A percentile compares a stretch with the other conserved stretches of the same genome.
Conservation (phyloP, 2,797 vertebrate genomes). For the Streptopelia turtur region DNA sequence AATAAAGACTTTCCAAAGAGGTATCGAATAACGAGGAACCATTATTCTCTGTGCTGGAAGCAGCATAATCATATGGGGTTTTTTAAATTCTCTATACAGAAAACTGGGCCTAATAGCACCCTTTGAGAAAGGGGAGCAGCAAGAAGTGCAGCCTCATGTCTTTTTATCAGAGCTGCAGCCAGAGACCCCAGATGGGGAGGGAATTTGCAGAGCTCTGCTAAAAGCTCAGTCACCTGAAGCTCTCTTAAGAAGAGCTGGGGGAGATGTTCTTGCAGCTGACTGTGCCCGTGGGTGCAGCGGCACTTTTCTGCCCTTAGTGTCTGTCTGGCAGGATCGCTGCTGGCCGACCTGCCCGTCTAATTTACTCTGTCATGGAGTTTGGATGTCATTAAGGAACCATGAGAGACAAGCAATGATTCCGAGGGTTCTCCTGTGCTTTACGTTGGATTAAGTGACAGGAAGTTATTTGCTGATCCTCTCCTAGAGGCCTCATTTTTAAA, state of each 20-base stretch:
- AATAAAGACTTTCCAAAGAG: background rate
- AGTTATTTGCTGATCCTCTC: background rate
- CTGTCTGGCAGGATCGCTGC: background rate
- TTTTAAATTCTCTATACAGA: background rate
- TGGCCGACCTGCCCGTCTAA: background rate
- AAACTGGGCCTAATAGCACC: slow-evolving; percentile 9
- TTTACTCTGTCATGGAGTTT: background rate
- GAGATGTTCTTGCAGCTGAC: background rate
- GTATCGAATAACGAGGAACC: background rate
- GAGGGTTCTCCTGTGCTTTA: background rate
- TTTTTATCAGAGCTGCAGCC: slow-evolving; percentile 12
- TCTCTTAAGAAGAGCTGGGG: background rate
- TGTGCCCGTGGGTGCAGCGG: background rate
- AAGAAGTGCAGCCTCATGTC: background rate
- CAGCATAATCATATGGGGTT: background rate
- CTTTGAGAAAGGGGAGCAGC: background rate
- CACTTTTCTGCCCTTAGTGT: background rate
- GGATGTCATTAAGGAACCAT: background rate
- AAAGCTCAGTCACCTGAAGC: slow-evolving; percentile 42
- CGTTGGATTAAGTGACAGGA: background rate
- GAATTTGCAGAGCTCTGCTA: background rate
- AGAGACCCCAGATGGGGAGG: background rate
- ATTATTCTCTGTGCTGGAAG: background rate
- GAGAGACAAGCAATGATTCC: background rate
- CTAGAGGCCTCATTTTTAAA: background rate